A percentile compares a stretch with the other conserved stretches of the same genome.
Conservation (phyloP, 2,113 vertebrate genomes). For the Nyctereutes procyonoides region DNA sequence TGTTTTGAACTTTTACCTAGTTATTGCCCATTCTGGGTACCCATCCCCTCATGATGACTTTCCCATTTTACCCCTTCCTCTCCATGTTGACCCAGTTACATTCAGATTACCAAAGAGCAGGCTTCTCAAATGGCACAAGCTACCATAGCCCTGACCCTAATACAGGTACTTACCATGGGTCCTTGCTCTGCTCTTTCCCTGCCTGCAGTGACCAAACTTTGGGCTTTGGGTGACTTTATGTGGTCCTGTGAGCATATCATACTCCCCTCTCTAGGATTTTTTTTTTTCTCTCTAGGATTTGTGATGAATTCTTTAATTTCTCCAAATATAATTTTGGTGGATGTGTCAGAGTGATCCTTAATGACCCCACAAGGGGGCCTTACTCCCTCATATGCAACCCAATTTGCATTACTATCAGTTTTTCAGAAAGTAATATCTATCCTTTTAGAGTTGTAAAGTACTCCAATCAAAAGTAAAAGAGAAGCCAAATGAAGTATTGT, state of each 20-base stretch:
- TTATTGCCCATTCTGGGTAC: neutral
- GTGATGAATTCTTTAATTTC: neutral
- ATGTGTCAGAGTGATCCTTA: neutral
- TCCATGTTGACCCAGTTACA: neutral
- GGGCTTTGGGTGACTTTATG: neutral
- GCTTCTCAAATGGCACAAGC: neutral
- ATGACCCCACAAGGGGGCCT: neutral
- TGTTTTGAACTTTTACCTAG: neutral
- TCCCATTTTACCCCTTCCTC: neutral
- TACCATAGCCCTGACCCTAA: neutral
- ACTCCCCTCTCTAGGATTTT: neutral
- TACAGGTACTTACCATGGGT: neutral
- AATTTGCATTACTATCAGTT: neutral
- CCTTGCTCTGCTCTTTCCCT: neutral
- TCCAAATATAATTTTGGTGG: neutral
- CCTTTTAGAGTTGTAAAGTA: neutral
- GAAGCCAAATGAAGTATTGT: neutral
- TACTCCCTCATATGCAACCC: neutral
- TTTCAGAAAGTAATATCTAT: constrained; percentile 38
- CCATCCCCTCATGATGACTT: neutral
- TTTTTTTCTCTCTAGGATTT: too few relatives aligned
- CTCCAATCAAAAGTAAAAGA: neutral
- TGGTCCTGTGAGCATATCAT: neutral
- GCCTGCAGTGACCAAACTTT: neutral
- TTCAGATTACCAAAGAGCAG: neutral